Percentiles rank a stretch among this genome's conserved stretches.
Conservation (phyloP, 1,140 invertebrate genomes). For the Epicauta chinensis region DNA sequence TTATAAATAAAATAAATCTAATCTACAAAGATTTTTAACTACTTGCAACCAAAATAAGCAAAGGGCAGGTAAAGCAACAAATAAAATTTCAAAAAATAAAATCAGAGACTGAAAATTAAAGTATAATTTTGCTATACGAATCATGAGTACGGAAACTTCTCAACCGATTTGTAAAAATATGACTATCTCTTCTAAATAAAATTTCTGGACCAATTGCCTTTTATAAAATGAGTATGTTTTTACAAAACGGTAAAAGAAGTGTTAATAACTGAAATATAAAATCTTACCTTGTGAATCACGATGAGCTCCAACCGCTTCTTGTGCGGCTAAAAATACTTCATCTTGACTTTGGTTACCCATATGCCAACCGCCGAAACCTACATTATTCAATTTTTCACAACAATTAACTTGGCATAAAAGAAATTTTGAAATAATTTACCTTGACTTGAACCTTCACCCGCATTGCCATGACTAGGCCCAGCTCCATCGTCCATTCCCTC, state of each 20-base stretch:
- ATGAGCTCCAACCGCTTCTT: conserved; percentile 63
- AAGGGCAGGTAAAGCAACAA: conserved; percentile 11
- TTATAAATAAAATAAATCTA: conserved; percentile 15
- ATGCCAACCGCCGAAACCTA: conserved; percentile 59
- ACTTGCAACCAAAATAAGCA: conserved; percentile 33
- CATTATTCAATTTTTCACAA: conserved; percentile 1
- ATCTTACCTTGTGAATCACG: conserved; percentile 72
- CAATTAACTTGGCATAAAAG: too few relatives aligned
- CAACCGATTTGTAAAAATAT: conserved; percentile 19
- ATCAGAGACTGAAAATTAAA: conserved; percentile 38
- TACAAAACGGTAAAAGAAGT: conserved; percentile 25
- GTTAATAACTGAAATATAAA: conserved; percentile 39
- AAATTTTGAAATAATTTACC: conserved; percentile 34
- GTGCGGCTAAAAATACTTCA: conserved; percentile 63
- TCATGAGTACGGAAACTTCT: conserved; percentile 29
- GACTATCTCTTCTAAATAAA: background rate
- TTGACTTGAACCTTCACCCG: conserved; percentile 53
- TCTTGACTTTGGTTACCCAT: conserved; percentile 63
- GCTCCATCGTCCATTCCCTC: conserved; percentile 54
- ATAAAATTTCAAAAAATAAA: conserved; percentile 29
- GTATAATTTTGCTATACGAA: conserved; percentile 37
- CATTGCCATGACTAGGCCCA: conserved; percentile 51
- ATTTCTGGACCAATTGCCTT: conserved; percentile 4
- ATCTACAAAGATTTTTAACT: conserved; percentile 3
- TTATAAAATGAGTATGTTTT: conserved; percentile 9